Conservation (phyloP, 2,113 vertebrate genomes). For the Corythoichthys intestinalis region DNA sequence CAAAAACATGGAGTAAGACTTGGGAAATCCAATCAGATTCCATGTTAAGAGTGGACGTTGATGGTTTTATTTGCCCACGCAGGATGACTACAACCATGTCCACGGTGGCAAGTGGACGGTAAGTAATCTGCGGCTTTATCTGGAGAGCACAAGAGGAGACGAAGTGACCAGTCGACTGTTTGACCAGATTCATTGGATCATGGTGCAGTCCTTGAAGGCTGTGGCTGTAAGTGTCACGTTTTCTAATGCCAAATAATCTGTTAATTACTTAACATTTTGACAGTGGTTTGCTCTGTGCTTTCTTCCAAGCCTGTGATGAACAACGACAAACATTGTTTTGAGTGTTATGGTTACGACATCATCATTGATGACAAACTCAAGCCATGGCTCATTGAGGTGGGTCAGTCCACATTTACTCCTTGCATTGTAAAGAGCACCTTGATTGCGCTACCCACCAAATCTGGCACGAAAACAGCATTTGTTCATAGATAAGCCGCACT, state of each 20-base stretch:
- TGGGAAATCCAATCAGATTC: not conserved
- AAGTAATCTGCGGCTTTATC: conserved; percentile 88
- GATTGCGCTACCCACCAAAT: not conserved
- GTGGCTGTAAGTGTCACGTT: conserved; percentile 81
- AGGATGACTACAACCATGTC: conserved; percentile 98
- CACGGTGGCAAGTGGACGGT: conserved; percentile 98
- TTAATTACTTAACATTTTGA: not conserved
- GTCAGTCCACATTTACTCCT: not conserved
- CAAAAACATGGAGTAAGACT: conserved; percentile 87
- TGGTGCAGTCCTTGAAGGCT: conserved; percentile 95
- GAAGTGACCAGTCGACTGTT: conserved; percentile 91
- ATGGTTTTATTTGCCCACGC: conserved; percentile 7
- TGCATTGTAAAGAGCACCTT: too few species aligned
- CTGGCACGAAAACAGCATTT: too few species aligned
- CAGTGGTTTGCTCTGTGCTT: not conserved
- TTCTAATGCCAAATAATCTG: not conserved
- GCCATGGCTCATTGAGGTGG: conserved; percentile 98
- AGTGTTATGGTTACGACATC: conserved; percentile 98
- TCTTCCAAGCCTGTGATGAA: conserved; percentile 89
- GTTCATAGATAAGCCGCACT: too few species aligned
- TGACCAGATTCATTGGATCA: conserved; percentile 96
- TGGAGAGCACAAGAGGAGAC: conserved; percentile 93
- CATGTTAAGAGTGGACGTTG: not conserved
- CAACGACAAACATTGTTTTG: conserved; percentile 98
- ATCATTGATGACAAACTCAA: conserved; percentile 96